Base-by-base conservation (phyloP, 2,888 invertebrate species). In the Galerucella calmariensis region DNA sequence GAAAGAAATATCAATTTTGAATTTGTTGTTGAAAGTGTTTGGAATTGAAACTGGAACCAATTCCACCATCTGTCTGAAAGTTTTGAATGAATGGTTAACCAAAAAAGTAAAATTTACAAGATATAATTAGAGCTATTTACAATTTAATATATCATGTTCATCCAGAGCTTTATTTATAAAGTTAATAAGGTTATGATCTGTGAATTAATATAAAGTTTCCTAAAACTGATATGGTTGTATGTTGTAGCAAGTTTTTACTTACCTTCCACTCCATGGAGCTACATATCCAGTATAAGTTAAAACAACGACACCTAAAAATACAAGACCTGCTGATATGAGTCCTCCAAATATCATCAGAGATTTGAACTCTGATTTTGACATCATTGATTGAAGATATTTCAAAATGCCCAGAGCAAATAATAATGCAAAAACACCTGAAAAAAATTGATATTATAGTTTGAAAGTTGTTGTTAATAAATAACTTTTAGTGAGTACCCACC, bases 241-340 rank as follows among this genome's bases (percentile, higher is more conserved):
- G 12, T 51, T 51, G 2, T 65, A 20, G 16, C 14, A 11, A 16
- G 5, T 65, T 46, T 16, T 3, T 9, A 53, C 61, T 75, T 82
- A 92, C 92, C 93, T 88, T 82, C 96, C 97, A 87, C 95, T 95
- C 96, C 96, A 96, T 2, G 99, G 99, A 2, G 99, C 99, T 80
- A 99, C 94, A 80, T 97, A 92, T 73, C 99, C 98, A 83, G 94
- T 90, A 86, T 97, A 96, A 0, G 99, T 99, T n/a, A 99, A 90
- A 10, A 92, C 88, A 61, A 98, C 96, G 4, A 99, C 95, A 48
- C 92, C 90, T 4, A 94, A 83, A 87, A 98, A 95, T 9, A 98
- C 97, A 1, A 92, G 80, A 0, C 89, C 93, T 1, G 97, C 97
- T 0, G 96, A 92, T 1, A 91, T 86, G 59, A 95, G 86, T 9